Conservation (phyloP, 92 coral and sea anemone species). For the Diadumene lineata region DNA sequence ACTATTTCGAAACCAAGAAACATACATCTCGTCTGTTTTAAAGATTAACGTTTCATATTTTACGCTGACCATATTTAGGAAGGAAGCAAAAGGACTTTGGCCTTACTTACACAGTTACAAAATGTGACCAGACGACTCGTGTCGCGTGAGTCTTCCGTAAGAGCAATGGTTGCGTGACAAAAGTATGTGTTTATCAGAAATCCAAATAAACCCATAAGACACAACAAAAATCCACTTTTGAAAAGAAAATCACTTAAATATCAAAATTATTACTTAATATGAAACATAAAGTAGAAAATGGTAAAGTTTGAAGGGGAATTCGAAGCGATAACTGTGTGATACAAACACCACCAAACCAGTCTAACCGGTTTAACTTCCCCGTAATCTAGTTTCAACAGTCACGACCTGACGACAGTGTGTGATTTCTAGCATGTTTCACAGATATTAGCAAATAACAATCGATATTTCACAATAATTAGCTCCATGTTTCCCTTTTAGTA, state of each 20-base stretch:
- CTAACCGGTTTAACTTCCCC: constrained; percentile 20
- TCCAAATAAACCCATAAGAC: no score
- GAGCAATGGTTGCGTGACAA: not conserved
- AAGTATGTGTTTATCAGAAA: not conserved
- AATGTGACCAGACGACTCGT: not conserved
- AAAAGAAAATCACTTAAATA: no score
- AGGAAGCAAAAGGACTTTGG: not conserved
- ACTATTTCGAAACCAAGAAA: not conserved
- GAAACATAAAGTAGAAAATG: not conserved
- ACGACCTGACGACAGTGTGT: not conserved
- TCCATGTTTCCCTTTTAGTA: not conserved
- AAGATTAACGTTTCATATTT: not conserved
- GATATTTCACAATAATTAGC: not conserved
- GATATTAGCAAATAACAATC: not conserved
- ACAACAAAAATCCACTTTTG: no score
- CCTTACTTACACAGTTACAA: not conserved
- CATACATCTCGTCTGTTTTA: not conserved
- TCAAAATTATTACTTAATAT: no score
- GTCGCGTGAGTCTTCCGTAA: not conserved
- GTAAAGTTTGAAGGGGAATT: not conserved
- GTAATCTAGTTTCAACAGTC: constrained; percentile 10
- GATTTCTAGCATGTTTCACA: not conserved
- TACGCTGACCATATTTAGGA: constrained; percentile 15
- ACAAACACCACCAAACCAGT: constrained; percentile 9
- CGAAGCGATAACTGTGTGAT: not conserved